Evolutionary conservation across 2,113 vertebrate species (phyloP), one percentile per base, ranked within the genome.

Genomic region (Lucifuga dentata): DNA sequence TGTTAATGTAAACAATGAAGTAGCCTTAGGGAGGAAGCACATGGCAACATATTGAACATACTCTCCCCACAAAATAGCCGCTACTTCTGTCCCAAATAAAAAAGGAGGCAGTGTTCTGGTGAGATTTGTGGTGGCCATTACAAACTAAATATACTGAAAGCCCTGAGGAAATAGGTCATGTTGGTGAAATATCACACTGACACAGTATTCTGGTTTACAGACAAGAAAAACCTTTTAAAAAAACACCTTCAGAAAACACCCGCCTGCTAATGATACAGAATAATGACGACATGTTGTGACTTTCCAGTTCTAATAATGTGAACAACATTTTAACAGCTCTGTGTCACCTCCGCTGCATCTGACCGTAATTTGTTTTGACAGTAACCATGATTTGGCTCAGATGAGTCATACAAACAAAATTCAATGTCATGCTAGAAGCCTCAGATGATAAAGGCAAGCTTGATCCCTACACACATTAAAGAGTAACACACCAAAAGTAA

Each of bases 161-260:
- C 68, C 83, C 68, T 36, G 15, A 53, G 64, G 76, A 88, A 83
- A 83, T 88, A 38, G 86, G 86, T 86, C 86, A 83, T 48, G 64
- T 44, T 68, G 59, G 55, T 57, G 50, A 67, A 56, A 51, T 35
- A 38, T 66, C 29, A 58, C 74, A 76, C 48, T 2, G 19, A 66
- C 58, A 57, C 61, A 75, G 43, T 57, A 61, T 16, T 58, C 16
- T 26, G 32, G 60, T 36, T 33, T 29, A 33, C 36, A 73, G 50
- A 77, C 24, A 78, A 68, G 53, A 10, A 17, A 36, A 12, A 29
- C 3, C 26, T 46, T 49, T 43, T 26, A 12, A 73, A 52, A 59
- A 32, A 7, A 13, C 33, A 21, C 66, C 16, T 24, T 11, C 26
- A 40, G 35, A 49, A 61, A 49, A 19, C 35, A 69, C 40, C 26